Base-by-base conservation (phyloP, 2,113 vertebrate species). In the Balaeniceps rex region DNA sequence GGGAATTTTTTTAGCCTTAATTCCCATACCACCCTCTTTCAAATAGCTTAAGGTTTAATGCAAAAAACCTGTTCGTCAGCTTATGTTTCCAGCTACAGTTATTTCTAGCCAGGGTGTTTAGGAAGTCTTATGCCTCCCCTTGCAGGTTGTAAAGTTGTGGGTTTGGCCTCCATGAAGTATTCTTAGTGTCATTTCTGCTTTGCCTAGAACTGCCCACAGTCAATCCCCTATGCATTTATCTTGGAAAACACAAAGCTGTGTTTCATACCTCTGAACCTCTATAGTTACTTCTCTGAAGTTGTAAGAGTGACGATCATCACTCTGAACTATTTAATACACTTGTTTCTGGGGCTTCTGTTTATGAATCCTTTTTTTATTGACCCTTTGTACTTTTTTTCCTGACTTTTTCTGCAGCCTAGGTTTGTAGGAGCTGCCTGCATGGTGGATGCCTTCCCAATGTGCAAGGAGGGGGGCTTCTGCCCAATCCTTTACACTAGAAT, bases 11-110 rank as follows among this genome's bases (percentile, higher is more conserved):
- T 26, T 81, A 95, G 60, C 22, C 47, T 89, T 94, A 93, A 90
- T 93, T 90, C 82, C 71, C 65, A 79, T 93, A 88, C 86, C 77
- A 94, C 42, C 40, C 64, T 94, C 70, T 88, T 95, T 86, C 82
- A 92, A 96, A 96, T 11, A 94, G 75, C 77, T 91, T 61, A 94
- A 95, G 82, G 80, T 96, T 96, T 96, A 97, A 96, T 95, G 83
- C 68, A 96, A 96, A 97, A 97, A 97, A 96, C 69, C 93, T 98
- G 96, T 95, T 96, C 0, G 0, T 83, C 95, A 78, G 89, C 88
- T 88, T 88, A 65, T 80, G 65, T 86, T 96, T 96, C 97, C 89
- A 93, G 57, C 75, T 94, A 72, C n/a, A 88, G 70, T 80, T 95
- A 77, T 93, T 95, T 97, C 88, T 86, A 94, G 51, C 72, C 58